Conservation (phyloP, 2,888 invertebrate genomes). For the Sinotaia quadrata region DNA sequence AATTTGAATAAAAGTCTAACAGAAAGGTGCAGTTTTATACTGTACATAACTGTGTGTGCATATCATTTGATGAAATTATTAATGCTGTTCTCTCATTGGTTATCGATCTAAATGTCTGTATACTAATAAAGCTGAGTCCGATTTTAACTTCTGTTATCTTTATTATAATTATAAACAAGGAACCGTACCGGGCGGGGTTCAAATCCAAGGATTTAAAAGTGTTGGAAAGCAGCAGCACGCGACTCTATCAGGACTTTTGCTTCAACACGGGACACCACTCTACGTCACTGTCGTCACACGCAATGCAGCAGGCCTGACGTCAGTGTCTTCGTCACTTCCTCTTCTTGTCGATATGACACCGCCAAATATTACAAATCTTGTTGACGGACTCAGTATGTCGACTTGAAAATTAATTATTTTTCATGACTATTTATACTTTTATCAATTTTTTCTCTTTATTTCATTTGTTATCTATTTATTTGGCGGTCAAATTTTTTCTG, state of each 20-base stretch:
- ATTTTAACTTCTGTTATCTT: too few relatives aligned
- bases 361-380: constrained; percentile 41
- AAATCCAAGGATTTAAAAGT: constrained; percentile 41
- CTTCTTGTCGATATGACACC: constrained; percentile 50
- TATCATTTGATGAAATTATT: too few relatives aligned
- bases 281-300: constrained; percentile 53
- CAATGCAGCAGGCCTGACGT: constrained; percentile 48
- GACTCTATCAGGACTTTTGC: constrained; percentile 36
- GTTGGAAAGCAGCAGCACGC: constrained; percentile 48
- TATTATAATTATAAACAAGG: too few relatives aligned
- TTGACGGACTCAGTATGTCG: constrained; percentile 39
- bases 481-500: too few relatives aligned
- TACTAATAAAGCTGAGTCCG: too few relatives aligned
- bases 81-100: too few relatives aligned
- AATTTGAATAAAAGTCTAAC: too few relatives aligned
- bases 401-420: not conserved
- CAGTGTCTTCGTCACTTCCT: constrained; percentile 41
- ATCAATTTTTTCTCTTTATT: not conserved
- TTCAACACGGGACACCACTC: constrained; percentile 46
- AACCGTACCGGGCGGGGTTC: constrained; percentile 44
- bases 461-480: too few relatives aligned
- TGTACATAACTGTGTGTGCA: too few relatives aligned
- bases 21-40: too few relatives aligned
- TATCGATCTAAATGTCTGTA: too few relatives aligned
- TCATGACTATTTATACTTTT: not conserved